Conservation (phyloP, 2,113 vertebrate genomes). For the Notarius quadriscutis region DNA sequence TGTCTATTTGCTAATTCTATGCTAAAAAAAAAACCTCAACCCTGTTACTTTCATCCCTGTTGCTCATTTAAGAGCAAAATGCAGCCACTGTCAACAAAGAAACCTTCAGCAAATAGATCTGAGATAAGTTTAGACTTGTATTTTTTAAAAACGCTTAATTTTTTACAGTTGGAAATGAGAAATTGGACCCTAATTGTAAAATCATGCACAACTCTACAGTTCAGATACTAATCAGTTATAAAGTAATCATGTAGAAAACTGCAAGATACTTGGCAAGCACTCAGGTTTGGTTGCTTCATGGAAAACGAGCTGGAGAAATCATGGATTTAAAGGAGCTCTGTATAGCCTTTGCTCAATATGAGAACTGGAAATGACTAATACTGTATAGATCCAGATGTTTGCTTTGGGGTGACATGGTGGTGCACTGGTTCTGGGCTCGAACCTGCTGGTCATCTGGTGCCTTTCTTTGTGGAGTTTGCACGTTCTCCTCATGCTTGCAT, state of each 20-base stretch:
- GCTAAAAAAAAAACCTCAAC: background rate
- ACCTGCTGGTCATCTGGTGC: too few species aligned
- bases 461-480: too few species aligned
- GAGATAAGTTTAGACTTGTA: background rate
- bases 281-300: background rate
- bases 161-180: background rate
- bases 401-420: too few species aligned
- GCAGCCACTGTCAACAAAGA: background rate
- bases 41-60: background rate
- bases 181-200: background rate
- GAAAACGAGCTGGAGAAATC: background rate
- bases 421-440: too few species aligned
- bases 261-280: background rate
- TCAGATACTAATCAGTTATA: background rate
- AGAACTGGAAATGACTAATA: background rate
- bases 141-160: background rate
- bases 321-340: background rate
- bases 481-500: too few species aligned
- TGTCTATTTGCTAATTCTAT: background rate
- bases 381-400: too few species aligned
- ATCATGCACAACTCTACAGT: background rate
- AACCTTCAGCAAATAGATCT: background rate
- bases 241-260: background rate
- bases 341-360: background rate
- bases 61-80: background rate